Base-by-base conservation (phyloP, 2,888 invertebrate genomes). In the Pseudococcus longispinus region DNA sequence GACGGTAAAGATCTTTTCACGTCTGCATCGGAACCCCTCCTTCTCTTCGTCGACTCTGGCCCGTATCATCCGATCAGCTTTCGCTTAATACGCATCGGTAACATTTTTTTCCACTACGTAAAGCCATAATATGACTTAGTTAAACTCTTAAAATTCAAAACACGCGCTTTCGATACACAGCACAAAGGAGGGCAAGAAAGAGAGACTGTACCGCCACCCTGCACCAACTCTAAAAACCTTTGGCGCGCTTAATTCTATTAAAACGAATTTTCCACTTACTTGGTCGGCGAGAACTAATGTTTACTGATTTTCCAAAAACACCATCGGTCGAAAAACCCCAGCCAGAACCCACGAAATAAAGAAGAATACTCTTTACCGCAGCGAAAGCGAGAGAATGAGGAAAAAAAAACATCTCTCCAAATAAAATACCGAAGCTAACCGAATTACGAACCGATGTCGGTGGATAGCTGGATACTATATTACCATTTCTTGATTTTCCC, bases 221-320 rank as follows among this genome's bases (percentile, higher is more conserved):
- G 46, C n/a, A 55, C 55, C 5, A 55, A 55, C 60, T 60, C 60
- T 9, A 9, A 55, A 23, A 55, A 26, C 83, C 42, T 83, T 55
- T 32, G 60, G 23, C 55, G 13, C 26, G 60, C 26, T 84, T 51
- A 84, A 84, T 84, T 84, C 55, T 60, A 84, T 84, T 84, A 84
- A 84, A 84, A 84, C 84, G 51, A 84, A 84, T 84, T 84, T 84
- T 84, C 84, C 84, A 51, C 84, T 84, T 60, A 51, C 84, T 84
- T 60, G 84, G 60, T 60, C 60, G 32, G 84, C 26, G 60, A 84
- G 60, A 84, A 84, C 84, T 84, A 84, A 84, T 84, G 84, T 84
- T 84, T 60, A 84, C 84, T 84, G 84, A 84, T 84, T 84, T 84
- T n/a, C 42, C n/a, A 80, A 80, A 80, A 37, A 42, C 42, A 37